Base-by-base conservation (phyloP, 2,797 vertebrate species). In the Ficedula albicollis region DNA sequence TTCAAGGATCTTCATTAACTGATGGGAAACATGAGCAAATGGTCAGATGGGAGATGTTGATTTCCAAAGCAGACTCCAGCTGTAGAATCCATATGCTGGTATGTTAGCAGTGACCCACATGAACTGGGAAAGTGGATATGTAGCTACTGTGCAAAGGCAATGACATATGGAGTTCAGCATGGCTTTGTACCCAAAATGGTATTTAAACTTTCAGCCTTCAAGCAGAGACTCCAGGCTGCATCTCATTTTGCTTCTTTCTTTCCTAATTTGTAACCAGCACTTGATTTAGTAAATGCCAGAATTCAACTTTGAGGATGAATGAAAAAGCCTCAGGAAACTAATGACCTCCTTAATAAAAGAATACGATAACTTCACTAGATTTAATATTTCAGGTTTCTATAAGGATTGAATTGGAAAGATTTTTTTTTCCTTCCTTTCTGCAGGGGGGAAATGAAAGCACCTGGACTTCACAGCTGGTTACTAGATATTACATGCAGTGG, bases 251-350 rank as follows among this genome's bases (percentile, higher is more conserved):
- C 49, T 91, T 79, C 85, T 81, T 80, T 85, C 70, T 92, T 96
- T 64, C 39, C 39, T 93, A 93, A 96, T 97, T 96, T 97, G 75
- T 89, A 97, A 93, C 85, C 82, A 84, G 91, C 72, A 69, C 85
- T 96, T 94, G 76, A 97, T 97, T 96, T 96, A 96, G 88, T 85
- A 97, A 97, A 97, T 94, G 94, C 82, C 92, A 96, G 51, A 32
- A 55, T 94, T 97, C 63, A 79, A 8, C 74, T 86, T 48, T 55
- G 32, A 92, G 58, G 83, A 94, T 91, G 96, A 96, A 96, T 94
- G 76, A 93, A 93, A 97, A 89, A 95, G 89, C 96, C 87, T 46
- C 69, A 84, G 95, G 97, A 96, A 95, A 93, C 36, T 59, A 60
- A 80, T 97, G 96, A 97, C 93, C 96, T 98, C 90, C 91, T 95